These are phyloP conservation scores for Tetrao urogallus DNA, from an alignment of 2,113 vertebrate species.

Conservation along the genomic window DNA sequence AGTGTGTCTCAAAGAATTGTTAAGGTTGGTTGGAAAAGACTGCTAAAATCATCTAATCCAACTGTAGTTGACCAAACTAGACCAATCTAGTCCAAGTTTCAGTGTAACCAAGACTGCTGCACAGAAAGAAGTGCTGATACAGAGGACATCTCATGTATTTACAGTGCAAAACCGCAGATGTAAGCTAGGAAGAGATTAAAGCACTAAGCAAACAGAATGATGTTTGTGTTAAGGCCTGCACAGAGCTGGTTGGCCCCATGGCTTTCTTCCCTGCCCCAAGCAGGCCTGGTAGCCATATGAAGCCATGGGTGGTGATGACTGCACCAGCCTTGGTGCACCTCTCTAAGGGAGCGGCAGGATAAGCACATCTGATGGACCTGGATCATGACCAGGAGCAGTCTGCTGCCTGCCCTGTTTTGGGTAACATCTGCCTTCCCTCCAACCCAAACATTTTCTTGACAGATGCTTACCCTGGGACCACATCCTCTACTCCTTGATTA, in stretches of 20 bases:
- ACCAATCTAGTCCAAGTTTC: background rate
- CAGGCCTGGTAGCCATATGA: background rate
- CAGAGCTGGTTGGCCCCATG: background rate
- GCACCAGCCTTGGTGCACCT: background rate
- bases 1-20: background rate
- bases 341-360: background rate
- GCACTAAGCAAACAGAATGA: background rate
- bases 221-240: constrained; percentile 45
- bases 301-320: background rate
- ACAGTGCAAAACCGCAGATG: background rate
- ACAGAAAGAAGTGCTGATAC: background rate
- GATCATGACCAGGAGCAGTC: background rate
- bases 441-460: background rate
- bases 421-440: background rate
- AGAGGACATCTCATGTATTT: background rate
- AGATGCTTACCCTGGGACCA: background rate
- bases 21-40: no score
- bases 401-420: background rate
- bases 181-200: background rate
- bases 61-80: no score
- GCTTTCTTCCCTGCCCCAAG: background rate
- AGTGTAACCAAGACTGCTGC: background rate
- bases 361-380: background rate
- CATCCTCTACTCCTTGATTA: background rate
- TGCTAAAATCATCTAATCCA: no score